phyloP scores from a whole-genome alignment of 2,113 vertebrate species.

The Lepus timidus region DNA sequence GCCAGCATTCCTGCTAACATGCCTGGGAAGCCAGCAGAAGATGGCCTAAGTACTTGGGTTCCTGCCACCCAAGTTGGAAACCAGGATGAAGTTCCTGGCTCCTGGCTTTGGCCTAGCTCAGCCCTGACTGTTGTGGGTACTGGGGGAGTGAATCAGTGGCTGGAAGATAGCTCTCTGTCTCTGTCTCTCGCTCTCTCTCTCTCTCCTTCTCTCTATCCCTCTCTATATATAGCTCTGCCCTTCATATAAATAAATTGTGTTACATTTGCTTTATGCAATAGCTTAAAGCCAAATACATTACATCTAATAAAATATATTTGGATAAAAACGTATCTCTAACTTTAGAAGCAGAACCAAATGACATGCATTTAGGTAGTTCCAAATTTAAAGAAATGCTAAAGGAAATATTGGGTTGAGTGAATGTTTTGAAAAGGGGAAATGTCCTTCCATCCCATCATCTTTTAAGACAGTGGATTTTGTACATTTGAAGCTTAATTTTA shows the following conservation, averaged over 20 bases:
- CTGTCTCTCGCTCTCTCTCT: too few relatives aligned
- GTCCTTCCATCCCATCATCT: background rate
- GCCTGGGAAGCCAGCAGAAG: too few relatives aligned
- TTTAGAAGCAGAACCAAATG: background rate
- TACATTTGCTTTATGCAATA: background rate
- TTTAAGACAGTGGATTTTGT: background rate
- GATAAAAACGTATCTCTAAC: background rate
- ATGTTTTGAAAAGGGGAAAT: background rate
- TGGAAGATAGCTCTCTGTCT: too few relatives aligned
- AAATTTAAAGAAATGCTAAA: background rate
- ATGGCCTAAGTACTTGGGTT: too few relatives aligned
- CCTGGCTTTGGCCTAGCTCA: too few relatives aligned
- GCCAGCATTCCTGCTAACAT: too few relatives aligned
- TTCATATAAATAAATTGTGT: background rate
- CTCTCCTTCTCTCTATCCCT: too few relatives aligned
- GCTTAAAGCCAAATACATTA: background rate
- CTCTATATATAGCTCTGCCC: too few relatives aligned
- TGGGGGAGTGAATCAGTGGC: too few relatives aligned
- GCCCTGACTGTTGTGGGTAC: too few relatives aligned
- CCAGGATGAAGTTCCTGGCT: too few relatives aligned
- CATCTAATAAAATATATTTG: background rate
- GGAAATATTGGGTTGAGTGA: background rate
- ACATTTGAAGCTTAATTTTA: background rate
- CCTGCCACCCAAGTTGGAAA: too few relatives aligned
- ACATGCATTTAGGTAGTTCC: background rate